Conservation (phyloP, 2,113 vertebrate species). For the Pelobates fuscus region DNA sequence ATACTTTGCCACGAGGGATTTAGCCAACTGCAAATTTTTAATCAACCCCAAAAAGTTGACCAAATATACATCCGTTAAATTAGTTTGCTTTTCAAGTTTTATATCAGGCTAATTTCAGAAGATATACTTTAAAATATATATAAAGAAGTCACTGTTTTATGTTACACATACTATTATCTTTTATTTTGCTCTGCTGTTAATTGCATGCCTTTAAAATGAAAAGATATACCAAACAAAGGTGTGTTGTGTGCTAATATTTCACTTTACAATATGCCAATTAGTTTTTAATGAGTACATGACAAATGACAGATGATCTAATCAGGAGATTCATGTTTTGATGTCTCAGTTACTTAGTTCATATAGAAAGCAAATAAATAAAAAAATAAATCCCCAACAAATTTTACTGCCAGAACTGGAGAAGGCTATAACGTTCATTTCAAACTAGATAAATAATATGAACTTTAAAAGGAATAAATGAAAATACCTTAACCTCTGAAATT, state of each 20-base stretch:
- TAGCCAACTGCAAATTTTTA: no score
- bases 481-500: conserved; percentile 80
- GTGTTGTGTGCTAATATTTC: conserved; percentile 65
- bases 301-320: conserved; percentile 83
- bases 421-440: no score
- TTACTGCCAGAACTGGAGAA: no score
- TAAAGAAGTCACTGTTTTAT: no score
- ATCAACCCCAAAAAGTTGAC: no score
- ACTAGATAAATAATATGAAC: conserved; percentile 81
- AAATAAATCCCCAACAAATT: no score
- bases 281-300: conserved; percentile 80
- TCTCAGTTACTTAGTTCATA: conserved; percentile 80
- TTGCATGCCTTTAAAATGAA: conserved; percentile 54
- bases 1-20: no score
- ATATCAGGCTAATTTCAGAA: no score
- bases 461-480: conserved; percentile 73
- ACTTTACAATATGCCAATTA: conserved; percentile 79
- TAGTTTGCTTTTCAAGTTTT: no score
- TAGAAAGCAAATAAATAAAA: conserved; percentile 66
- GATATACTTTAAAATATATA: no score
- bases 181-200: conserved; percentile 53
- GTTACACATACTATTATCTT: background rate
- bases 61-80: no score
- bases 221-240: conserved; percentile 67
- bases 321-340: conserved; percentile 74